Conservation (phyloP, 1,140 invertebrate species). For the Popillia japonica region DNA sequence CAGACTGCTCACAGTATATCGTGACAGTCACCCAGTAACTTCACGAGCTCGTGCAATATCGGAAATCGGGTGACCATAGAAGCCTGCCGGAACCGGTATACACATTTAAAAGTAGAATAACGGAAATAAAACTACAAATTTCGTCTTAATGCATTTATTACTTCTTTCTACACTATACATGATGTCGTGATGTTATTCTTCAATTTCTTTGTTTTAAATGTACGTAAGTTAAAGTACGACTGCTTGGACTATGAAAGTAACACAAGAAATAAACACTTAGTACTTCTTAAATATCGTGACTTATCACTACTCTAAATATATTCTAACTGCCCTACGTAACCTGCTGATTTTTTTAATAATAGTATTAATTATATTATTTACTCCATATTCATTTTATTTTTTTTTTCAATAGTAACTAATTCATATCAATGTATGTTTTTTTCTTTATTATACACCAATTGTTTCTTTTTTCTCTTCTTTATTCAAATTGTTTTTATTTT, state of each 20-base stretch:
- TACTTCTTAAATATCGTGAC: slow-evolving; percentile 39
- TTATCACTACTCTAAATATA: slow-evolving; percentile 36
- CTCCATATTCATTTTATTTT: slow-evolving; percentile 21
- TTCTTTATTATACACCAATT: slow-evolving; percentile 36
- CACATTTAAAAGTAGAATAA: neutral
- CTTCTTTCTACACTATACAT: slow-evolving; percentile 39
- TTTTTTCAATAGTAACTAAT: slow-evolving; percentile 34
- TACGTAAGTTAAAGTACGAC: slow-evolving; percentile 37
- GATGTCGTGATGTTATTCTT: slow-evolving; percentile 38
- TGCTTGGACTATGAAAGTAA: slow-evolving; percentile 39
- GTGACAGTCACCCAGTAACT: too few species aligned
- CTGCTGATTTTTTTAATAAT: slow-evolving; percentile 26
- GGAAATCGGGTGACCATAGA: too few species aligned
- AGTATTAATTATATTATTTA: slow-evolving; percentile 21
- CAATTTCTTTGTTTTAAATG: slow-evolving; percentile 36
- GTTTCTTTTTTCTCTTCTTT: slow-evolving; percentile 13
- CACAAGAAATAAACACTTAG: slow-evolving; percentile 39
- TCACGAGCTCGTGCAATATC: too few species aligned
- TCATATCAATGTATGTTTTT: slow-evolving; percentile 27
- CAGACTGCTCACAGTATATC: too few species aligned
- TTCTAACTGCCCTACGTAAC: slow-evolving; percentile 32
- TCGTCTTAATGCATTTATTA: slow-evolving; percentile 39
- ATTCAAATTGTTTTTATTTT: slow-evolving; percentile 2
- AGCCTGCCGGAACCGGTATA: too few species aligned
- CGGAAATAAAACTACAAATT: neutral